Base-by-base conservation (phyloP, 2,888 invertebrate species). In the Hemaris fuciformis region DNA sequence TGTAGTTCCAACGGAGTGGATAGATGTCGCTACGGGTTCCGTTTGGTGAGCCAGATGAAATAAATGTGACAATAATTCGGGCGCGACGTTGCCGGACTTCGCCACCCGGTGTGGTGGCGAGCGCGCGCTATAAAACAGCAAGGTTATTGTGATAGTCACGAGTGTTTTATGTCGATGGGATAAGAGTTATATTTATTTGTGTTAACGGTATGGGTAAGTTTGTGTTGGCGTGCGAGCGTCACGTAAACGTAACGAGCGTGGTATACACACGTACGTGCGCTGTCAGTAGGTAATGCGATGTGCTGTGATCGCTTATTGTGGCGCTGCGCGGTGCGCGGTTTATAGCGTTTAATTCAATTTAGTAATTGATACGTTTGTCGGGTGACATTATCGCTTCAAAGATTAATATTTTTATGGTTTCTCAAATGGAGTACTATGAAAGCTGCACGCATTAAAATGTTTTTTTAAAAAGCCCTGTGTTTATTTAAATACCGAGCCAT, bases 271-370 rank as follows among this genome's bases (percentile, higher is more conserved):
- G 87, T 84, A 87, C 82, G 80, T 79, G 81, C 80, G 81, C 86
- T 90, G 90, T 91, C 91, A 90, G 91, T 89, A 91, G 91, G 88
- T 91, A 89, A 91, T 91, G 86, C 85, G 90, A 91, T 88, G 88
- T 88, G 88, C 86, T 78, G 87, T 84, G 89, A 89, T 89, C 91
- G 88, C 87, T 86, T 88, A 87, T 88, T 90, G 91, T 88, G 88
- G 85, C 81, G 79, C 79, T 76, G 84, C 84, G 85, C 82, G 80
- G 79, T 86, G 84, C 85, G 84, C 88, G 88, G 87, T 83, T 89
- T 89, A 87, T 86, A 86, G 84, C 89, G 89, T 86, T 91, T 91
- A 91, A 91, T 91, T 91, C 89, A 91, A 91, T 91, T 91, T 89
- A 87, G 90, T 91, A 90, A 91, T 91, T 91, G 90, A 91, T 90